Evolutionary conservation across 2,888 invertebrate genomes (phyloP).

Genomic region (Erebia palarica): DNA sequence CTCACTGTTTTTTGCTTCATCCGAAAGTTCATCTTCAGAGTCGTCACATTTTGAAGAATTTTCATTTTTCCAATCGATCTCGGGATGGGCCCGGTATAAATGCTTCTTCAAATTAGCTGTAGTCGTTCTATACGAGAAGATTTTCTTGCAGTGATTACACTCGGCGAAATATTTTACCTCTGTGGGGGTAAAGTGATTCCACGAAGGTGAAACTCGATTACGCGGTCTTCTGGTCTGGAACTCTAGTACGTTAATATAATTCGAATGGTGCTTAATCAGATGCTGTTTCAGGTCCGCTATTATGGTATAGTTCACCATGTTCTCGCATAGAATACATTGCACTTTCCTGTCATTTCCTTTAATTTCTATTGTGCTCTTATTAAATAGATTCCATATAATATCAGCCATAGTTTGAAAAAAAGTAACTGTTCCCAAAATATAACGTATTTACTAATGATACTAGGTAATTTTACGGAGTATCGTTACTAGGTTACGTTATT

Average conservation of each 20-base stretch:
- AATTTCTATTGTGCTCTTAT: background rate
- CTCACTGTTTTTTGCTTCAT: background rate
- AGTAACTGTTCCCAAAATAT: background rate
- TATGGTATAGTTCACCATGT: background rate
- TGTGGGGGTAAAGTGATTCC: background rate
- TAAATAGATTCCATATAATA: background rate
- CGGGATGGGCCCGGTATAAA: background rate
- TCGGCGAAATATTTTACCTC: background rate
- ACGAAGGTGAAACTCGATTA: background rate
- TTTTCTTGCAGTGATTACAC: conserved; percentile 8
- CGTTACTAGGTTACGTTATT: conserved; percentile 2
- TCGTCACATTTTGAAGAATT: background rate
- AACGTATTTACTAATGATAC: background rate
- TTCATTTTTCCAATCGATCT: background rate
- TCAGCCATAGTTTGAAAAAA: background rate
- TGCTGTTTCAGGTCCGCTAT: background rate
- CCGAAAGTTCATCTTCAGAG: background rate
- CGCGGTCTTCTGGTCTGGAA: background rate
- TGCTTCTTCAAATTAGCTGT: conserved; percentile 1
- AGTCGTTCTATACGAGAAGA: conserved; percentile 7
- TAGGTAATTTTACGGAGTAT: background rate
- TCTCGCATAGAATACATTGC: background rate
- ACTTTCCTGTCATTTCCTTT: background rate
- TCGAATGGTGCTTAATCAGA: background rate
- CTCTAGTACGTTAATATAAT: background rate